Conservation (phyloP, 2,113 vertebrate species). For the Dipodomys stephensi region DNA sequence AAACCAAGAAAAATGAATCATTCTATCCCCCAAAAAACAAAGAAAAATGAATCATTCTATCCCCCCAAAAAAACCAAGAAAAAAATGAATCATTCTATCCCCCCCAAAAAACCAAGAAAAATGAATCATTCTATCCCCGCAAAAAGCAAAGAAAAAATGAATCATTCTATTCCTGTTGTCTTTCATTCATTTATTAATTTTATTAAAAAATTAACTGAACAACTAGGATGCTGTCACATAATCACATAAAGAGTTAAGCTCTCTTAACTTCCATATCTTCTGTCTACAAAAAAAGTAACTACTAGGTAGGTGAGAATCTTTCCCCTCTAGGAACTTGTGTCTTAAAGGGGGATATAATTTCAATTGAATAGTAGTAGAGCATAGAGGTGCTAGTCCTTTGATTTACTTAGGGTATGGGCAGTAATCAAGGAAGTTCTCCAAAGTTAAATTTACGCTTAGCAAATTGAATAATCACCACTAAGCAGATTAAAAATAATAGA, state of each 20-base stretch:
- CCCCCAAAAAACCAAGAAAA: neutral
- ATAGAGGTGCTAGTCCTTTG: neutral
- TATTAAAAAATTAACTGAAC: neutral
- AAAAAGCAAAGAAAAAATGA: neutral
- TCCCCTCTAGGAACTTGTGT: neutral
- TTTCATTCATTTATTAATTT: neutral
- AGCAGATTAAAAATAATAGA: neutral
- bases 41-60: neutral
- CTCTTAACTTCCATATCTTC: too few species aligned
- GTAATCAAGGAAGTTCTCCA: neutral
- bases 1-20: neutral
- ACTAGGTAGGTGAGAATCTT: neutral
- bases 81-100: neutral
- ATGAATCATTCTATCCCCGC: neutral
- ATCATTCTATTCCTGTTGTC: neutral
- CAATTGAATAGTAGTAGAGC: neutral
- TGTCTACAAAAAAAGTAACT: neutral
- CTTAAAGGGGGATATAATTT: neutral
- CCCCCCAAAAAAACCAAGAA: neutral
- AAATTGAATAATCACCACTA: neutral
- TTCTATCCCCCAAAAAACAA: neutral
- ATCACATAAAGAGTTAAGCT: neutral
- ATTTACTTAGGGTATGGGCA: neutral
- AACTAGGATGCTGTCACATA: neutral
- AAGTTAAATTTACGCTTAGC: neutral